Base-by-base conservation (phyloP, 2,113 vertebrate species). In the Paradisaea rubra region DNA sequence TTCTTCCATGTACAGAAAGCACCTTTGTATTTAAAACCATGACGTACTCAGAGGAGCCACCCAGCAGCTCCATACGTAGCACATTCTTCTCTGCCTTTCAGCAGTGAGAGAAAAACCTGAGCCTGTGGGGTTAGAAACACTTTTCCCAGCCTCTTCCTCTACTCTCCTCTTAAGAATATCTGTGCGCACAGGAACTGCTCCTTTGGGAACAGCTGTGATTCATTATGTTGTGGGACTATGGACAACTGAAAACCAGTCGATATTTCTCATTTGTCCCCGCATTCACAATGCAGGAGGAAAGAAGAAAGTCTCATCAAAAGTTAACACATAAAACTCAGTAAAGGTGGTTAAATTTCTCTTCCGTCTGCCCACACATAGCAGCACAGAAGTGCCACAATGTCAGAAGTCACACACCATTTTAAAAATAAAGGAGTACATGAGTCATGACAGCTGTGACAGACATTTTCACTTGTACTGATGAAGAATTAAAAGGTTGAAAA, bases 351-450 rank as follows among this genome's bases (percentile, higher is more conserved):
- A 63, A 80, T 65, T 81, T 88, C 27, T 78, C 28, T 91, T 83
- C 77, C 6, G 28, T 65, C 88, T 95, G 33, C 89, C 64, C 49
- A 88, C 66, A 86, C 60, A 54, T 3, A 88, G 27, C 25, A 85
- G 28, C 85, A 60, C 31, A 63, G 54, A 86, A 84, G 60, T 74
- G 64, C 42, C 72, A 50, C 30, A 47, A n/a, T 76, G 77, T 93
- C 91, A 96, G 49, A 95, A 95, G 91, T 91, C 95, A 95, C 52
- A 94, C 39, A 63, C 69, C 57, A 81, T 89, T 93, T 94, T 60
- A 93, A 94, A 94, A 96, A 86, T 84, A 84, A 81, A 50, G 19
- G 57, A 92, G 42, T 81, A 88, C 63, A 33, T 92, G 91, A 95
- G 47, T 95, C 93, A 92, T 81, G 93, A 94, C 83, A 94, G 78